phyloP scores from a whole-genome alignment of 1,140 invertebrate genomes.

The Dendrolimus punctatus region DNA sequence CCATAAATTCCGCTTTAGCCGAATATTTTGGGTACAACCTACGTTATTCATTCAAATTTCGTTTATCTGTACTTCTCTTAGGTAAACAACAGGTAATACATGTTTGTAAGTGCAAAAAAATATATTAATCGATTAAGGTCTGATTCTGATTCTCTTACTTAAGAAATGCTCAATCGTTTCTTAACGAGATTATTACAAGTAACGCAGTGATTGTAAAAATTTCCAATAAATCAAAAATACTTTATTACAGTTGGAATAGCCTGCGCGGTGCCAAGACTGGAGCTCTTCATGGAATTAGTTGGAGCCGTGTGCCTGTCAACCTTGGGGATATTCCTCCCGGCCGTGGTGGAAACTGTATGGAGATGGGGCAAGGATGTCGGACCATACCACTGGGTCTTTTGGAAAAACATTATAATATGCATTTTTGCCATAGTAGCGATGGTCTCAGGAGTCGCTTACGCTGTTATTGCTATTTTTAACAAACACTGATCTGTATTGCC shows the following conservation, averaged over 20 bases:
- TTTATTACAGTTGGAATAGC: conserved; percentile 80
- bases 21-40: no score
- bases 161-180: no score
- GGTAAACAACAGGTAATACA: no score
- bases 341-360: conserved; percentile 84
- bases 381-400: conserved; percentile 74
- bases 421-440: conserved; percentile 77
- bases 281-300: conserved; percentile 90
- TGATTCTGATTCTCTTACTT: no score
- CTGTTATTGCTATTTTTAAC: conserved; percentile 61
- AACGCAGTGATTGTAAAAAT: no score
- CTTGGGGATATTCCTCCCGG: conserved; percentile 87
- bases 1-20: no score
- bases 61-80: no score
- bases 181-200: no score
- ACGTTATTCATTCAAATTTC: no score
- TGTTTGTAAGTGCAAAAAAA: no score
- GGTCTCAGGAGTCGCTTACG: conserved; percentile 77
- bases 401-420: conserved; percentile 77
- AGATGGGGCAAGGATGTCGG: conserved; percentile 77
- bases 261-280: conserved; percentile 83
- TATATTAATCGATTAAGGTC: no score
- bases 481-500: conserved; percentile 36
- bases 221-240: conserved; percentile 5
- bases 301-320: conserved; percentile 90